Base-by-base conservation (phyloP, 2,113 vertebrate species). In the Lanius ludovicianus region DNA sequence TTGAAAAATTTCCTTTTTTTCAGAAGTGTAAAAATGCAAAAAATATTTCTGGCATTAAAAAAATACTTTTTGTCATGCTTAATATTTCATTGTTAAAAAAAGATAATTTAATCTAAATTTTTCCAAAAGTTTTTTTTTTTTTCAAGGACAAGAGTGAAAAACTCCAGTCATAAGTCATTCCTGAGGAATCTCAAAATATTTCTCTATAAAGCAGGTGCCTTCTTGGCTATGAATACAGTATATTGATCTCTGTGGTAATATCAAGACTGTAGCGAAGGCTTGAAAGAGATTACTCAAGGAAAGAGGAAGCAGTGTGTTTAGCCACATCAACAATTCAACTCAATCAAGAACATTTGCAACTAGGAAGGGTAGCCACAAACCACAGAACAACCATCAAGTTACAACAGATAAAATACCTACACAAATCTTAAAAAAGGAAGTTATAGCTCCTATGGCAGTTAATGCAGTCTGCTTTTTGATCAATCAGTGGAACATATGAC, bases 281-380 rank as follows among this genome's bases (percentile, higher is more conserved):
- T 87, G 22, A 60, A 84, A 80, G 64, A 23, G 68, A 27, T 55
- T 87, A 57, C 62, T 91, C 64, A 94, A 39, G 73, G 35, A 80
- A 85, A 95, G 73, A 85, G 75, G 93, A 96, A 97, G 88, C 25
- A 84, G 10, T 92, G 71, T 55, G 14, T 64, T 62, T 84, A 87
- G 73, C 92, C 94, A 95, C 84, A 95, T 77, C n/a, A 49, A 55
- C 84, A 95, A 31, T 63, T 80, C 49, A 57, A 44, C 89, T 90
- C 76, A 89, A 22, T 95, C 59, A 41, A 86, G 86, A 87, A 41
- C 59, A 83, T 55, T 79, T 77, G n/a, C 57, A 92, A 87, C 44
- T 82, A 82, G 31, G 19, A 49, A 7, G 28, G 60, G 37, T 93
- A 91, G 49, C 96, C 95, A 90, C 96, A 97, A 97, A 84, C 97